Percentiles rank a stretch among this genome's conserved stretches.
These are phyloP conservation scores for Druon quercuslanigerum DNA, from an alignment of 1,140 invertebrate genomes.

Conservation along the genomic window DNA sequence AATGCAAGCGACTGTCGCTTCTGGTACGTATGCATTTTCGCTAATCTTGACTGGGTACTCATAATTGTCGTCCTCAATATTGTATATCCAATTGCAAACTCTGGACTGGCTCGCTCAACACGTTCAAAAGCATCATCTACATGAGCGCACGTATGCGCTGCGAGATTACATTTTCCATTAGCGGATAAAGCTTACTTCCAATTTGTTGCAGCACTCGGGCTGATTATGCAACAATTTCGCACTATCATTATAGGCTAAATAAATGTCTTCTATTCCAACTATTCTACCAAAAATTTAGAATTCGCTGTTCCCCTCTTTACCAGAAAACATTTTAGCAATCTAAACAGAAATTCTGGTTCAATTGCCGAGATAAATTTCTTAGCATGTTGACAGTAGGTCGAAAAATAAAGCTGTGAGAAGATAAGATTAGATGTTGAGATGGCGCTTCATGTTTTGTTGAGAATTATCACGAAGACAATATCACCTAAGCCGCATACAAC, in stretches of 20 bases:
- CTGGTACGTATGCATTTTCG: constrained; percentile 7
- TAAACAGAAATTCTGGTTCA: neutral
- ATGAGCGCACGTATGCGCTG: constrained; percentile 37
- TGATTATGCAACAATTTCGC: constrained; percentile 40
- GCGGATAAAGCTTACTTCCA: constrained; percentile 49
- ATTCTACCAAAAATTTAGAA: no score
- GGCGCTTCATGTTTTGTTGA: constrained; percentile 2
- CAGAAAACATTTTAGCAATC: no score
- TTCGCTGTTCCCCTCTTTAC: no score
- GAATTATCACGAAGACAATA: constrained; percentile 16
- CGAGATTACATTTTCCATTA: constrained; percentile 52
- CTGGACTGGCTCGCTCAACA: constrained; percentile 10
- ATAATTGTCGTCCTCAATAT: constrained; percentile 26
- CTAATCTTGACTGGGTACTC: constrained; percentile 24
- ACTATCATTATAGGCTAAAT: constrained; percentile 10
- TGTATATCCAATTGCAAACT: constrained; percentile 18
- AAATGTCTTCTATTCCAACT: neutral
- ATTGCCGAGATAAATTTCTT: neutral
- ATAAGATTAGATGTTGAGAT: constrained; percentile 1
- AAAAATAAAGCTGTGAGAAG: constrained; percentile 15
- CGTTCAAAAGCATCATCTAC: constrained; percentile 32
- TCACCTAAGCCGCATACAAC: constrained; percentile 21
- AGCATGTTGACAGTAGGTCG: constrained; percentile 3
- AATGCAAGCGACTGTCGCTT: neutral
- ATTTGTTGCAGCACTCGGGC: constrained; percentile 50